Percentiles rank a stretch among this genome's conserved stretches.
phyloP scores from a whole-genome alignment of 2,113 vertebrate genomes.

The Dryoscopus gambensis region DNA sequence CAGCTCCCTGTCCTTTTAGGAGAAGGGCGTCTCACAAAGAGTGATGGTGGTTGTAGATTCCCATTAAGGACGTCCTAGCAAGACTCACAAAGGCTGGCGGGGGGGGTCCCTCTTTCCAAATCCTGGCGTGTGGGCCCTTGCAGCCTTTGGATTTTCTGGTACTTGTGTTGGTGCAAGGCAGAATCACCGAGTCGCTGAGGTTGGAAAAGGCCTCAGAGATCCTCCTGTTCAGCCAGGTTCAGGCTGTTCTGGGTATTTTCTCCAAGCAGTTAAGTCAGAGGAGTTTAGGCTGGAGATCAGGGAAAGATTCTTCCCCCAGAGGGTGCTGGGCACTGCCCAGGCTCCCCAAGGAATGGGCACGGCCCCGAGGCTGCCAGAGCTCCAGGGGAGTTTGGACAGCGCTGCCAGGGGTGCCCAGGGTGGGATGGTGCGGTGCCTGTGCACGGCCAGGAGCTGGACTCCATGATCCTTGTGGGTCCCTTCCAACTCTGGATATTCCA shows the following conservation, averaged over 20 bases:
- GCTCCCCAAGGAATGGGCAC: background rate
- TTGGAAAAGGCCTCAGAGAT: background rate
- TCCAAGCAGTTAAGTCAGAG: background rate
- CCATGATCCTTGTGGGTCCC: background rate
- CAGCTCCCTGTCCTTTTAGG: background rate
- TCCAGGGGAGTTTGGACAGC: fast-evolving
- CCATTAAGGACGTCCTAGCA: background rate
- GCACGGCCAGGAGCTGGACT: background rate
- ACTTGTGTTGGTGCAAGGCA: background rate
- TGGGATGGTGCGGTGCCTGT: background rate
- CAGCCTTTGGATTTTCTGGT: background rate
- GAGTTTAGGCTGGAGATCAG: background rate
- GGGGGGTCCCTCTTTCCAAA: background rate
- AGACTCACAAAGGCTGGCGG: background rate
- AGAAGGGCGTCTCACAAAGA: background rate
- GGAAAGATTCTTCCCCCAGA: background rate
- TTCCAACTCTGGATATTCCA: background rate
- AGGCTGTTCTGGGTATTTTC: background rate
- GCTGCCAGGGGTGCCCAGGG: fast-evolving
- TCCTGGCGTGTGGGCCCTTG: background rate
- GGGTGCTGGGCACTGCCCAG: background rate
- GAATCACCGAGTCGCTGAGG: fast-evolving
- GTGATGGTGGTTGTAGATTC: background rate
- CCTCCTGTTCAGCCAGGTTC: background rate
- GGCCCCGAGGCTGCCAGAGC: background rate